Base-by-base conservation (phyloP, 2,888 invertebrate genomes). In the Caenorhabditis japonica region DNA sequence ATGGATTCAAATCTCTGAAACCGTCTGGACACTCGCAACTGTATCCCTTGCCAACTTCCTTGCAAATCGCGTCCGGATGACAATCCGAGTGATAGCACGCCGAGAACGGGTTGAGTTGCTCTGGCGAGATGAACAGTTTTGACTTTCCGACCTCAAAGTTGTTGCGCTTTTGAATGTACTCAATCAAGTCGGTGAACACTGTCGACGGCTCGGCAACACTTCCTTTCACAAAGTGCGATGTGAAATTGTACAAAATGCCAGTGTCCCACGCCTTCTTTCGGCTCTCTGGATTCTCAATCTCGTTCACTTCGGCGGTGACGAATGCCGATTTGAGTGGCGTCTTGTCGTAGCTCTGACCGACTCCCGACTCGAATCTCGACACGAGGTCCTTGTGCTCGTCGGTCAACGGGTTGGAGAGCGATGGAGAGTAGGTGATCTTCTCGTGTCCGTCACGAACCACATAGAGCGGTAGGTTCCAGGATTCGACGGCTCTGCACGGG, bases 161-260 rank as follows among this genome's bases (percentile, higher is more conserved):
- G 66, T 83, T 83, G 44, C 64, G 69, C 49, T 75, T 75, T 19
- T 43, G 49, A 56, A 83, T 83, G 64, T 80, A 83, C 8, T 82
- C 81, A 34, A 80, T 61, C 1, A 82, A 49, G 30, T 81, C 79
- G 12, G 76, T 76, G 76, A 76, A 82, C 8, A 82, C 81, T 27
- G 56, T 60, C 8, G 51, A 33, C 12, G 83, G 83, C 55, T 79
- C 79, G 23, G 75, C 77, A 4, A 82, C 82, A 17, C 70, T 49
- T 41, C 82, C 83, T 8, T 64, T 59, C 38, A 76, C 76, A 66
- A 84, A 82, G 58, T 82, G 75, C 21, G 77, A 68, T 1, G 84
- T 84, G 76, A 82, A 85, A 53, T 85, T 85, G 81, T 77, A 84
- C 25, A 84, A 69, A n/a, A 83, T 68, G 21, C 85, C 85, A 12